phyloP scores from a whole-genome alignment of 2,113 vertebrate species.

The Donacobius atricapilla region DNA sequence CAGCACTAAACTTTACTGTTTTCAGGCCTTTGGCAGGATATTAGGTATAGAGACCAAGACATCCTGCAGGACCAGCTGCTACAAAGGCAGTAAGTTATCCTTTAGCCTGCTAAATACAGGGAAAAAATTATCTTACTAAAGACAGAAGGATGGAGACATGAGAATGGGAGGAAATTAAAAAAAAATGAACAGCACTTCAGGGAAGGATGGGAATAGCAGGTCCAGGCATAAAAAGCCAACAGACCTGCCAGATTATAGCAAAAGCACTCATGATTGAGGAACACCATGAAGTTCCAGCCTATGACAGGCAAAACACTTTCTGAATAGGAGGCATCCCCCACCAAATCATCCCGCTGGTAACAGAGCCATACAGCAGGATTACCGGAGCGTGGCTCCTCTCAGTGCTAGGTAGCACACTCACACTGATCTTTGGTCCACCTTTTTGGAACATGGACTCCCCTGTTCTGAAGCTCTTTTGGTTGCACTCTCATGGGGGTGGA shows the following conservation, averaged over 20 bases:
- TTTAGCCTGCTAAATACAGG: background rate
- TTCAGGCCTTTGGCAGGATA: background rate
- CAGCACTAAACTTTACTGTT: background rate
- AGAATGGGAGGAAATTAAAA: background rate
- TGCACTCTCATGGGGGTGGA: background rate
- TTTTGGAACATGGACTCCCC: background rate
- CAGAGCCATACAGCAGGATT: background rate
- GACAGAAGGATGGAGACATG: background rate
- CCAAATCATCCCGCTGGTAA: background rate
- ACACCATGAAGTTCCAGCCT: background rate
- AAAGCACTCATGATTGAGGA: background rate
- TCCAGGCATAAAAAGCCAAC: background rate
- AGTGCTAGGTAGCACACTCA: background rate
- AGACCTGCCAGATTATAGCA: background rate
- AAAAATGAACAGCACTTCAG: accelerated
- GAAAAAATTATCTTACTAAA: background rate
- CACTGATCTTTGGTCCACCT: background rate
- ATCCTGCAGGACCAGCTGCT: background rate
- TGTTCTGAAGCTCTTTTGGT: background rate
- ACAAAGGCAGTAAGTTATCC: background rate
- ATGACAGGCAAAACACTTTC: background rate
- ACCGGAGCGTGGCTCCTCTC: background rate
- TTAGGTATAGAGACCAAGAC: background rate
- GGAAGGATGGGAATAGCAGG: background rate
- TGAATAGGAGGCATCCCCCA: background rate